Conservation (phyloP, 2,888 invertebrate genomes). For the Drosophila mayaguana region DNA sequence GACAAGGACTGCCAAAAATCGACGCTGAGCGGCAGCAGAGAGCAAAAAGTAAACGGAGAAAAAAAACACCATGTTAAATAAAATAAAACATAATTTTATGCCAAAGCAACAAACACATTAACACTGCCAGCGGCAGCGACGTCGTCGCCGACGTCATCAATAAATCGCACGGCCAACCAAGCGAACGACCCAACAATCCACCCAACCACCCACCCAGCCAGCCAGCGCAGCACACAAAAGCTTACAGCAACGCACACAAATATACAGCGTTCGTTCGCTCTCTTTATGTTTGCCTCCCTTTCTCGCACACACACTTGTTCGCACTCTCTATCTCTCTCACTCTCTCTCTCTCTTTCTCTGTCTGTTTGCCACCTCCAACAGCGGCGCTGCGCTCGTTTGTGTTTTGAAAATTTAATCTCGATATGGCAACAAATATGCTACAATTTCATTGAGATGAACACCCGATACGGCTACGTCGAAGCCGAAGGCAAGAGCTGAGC, state of each 20-base stretch:
- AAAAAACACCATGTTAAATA: conserved; percentile 73
- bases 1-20: conserved; percentile 76
- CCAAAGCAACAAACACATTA: conserved; percentile 79
- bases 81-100: conserved; percentile 82
- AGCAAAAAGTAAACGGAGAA: conserved; percentile 1
- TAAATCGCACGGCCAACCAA: conserved; percentile 74
- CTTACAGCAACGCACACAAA: conserved; percentile 64
- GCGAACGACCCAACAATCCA: conserved; percentile 48
- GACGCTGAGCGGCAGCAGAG: conserved; percentile 39
- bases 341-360: conserved; percentile 32
- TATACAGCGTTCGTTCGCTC: conserved; percentile 3
- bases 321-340: conserved; percentile 8
- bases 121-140: conserved; percentile 59
- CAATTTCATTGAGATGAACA: conserved; percentile 83
- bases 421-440: conserved; percentile 83
- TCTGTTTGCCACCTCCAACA: conserved; percentile 44
- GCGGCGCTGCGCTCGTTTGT: conserved; percentile 77
- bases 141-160: conserved; percentile 76
- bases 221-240: conserved; percentile 57
- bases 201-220: conserved; percentile 50
- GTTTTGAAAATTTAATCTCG: conserved; percentile 83
- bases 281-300: conserved; percentile 8
- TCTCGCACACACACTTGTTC: conserved; percentile 15
- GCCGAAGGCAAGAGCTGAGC: conserved; percentile 37
- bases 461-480: conserved; percentile 74